Evolutionary conservation across 2,888 invertebrate species (phyloP), one percentile per base, ranked within the genome.

Genomic region (Mythimna impura): DNA sequence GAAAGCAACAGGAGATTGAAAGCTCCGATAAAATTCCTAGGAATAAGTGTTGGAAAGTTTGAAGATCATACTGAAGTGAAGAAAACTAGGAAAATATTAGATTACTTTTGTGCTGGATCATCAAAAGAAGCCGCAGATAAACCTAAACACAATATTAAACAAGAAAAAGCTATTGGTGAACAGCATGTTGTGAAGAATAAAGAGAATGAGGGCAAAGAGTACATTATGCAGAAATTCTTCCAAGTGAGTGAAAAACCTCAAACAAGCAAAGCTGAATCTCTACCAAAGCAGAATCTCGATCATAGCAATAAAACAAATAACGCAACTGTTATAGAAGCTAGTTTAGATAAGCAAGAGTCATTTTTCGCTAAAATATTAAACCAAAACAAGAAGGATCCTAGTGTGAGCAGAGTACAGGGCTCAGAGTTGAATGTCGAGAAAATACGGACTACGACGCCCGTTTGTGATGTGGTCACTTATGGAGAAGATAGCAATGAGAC

Each of bases 31-130:
- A 97, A 97, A 76, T 97, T 97, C 91, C 93, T 98, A 25, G 98
- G 98, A 0, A 96, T 98, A n/a, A 98, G 98, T 89, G 98, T 97
- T 20, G 97, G 98, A 0, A 98, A 98, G 91, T 98, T 98, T 92
- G 97, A 97, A 91, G 97, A 97, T 64, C 92, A 93, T 67, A 81
- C 93, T 66, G 95, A 96, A 14, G 91, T 73, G 71, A 96, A 96
- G 78, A 97, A 97, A 90, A 96, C 95, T 10, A 97, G 94, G 82
- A 96, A 96, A 71, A 96, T 97, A 62, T 93, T 96, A 60, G 95
- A 97, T 73, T 97, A 97, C 92, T 97, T 97, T 87, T 94, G 94
- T 83, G 95, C 91, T 78, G 92, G 92, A 43, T 62, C 92, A 64
- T 93, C 93, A 69, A 95, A 93, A 87, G 89, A 89, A 47, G 64